A percentile compares a stretch with the other conserved stretches of the same genome.
Evolutionary conservation across 2,888 invertebrate genomes (phyloP).

Genomic region (Mesodorylaimus sp.): DNA sequence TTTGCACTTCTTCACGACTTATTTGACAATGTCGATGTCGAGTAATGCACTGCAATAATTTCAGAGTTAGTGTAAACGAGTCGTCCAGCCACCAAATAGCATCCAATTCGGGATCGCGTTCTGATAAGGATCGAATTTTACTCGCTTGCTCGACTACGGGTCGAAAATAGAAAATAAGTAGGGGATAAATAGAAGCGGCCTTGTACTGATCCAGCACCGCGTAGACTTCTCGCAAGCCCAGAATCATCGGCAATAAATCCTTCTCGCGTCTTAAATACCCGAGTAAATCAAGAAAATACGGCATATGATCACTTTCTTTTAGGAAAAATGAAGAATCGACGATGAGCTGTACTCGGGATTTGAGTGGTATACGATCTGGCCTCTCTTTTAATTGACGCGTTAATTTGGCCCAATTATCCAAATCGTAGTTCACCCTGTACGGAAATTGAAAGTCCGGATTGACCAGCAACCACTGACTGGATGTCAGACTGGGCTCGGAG

Average conservation of each 20-base stretch:
- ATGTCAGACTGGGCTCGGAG: conserved; percentile 21
- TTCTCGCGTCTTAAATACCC: neutral
- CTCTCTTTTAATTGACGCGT: conserved; percentile 17
- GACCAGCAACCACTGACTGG: conserved; percentile 20
- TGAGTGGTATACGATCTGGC: neutral
- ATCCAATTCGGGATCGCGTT: neutral
- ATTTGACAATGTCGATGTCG: neutral
- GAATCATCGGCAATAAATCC: neutral
- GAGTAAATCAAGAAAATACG: neutral
- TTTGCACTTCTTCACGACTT: neutral
- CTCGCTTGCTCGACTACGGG: neutral
- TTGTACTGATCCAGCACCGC: neutral
- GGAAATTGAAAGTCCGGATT: conserved; percentile 27
- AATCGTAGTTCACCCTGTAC: conserved; percentile 25
- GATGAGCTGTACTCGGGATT: conserved; percentile 1
- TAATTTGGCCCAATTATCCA: conserved; percentile 23
- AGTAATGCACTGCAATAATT: neutral
- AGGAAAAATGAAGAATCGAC: neutral
- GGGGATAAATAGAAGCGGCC: neutral
- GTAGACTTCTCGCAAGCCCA: neutral
- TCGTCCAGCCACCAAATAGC: neutral
- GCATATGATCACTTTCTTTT: neutral
- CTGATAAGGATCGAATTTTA: neutral
- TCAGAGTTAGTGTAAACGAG: neutral
- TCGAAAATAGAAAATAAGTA: neutral